These are phyloP conservation scores for Schrankia costaestrigalis DNA, from an alignment of 2,888 invertebrate genomes.

Conservation along the genomic window DNA sequence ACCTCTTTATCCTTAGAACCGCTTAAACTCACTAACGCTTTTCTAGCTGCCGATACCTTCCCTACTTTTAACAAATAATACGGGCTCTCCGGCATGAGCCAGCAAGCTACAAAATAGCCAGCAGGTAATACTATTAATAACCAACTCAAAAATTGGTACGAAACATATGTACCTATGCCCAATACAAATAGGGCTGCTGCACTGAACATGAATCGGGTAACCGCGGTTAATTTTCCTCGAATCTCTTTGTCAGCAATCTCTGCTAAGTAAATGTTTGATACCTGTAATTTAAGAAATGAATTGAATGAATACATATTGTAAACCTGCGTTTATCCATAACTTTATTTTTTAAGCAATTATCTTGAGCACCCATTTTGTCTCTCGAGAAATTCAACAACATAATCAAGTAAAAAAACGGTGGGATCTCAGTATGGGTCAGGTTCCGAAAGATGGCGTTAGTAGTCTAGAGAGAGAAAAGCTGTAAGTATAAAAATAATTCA, in stretches of 20 bases:
- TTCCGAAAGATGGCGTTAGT: neutral
- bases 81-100: slow-evolving; percentile 80
- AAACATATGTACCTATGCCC: slow-evolving; percentile 52
- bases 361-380: neutral
- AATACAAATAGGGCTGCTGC: slow-evolving; percentile 56
- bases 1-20: slow-evolving; percentile 17
- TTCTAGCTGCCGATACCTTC: slow-evolving; percentile 57
- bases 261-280: slow-evolving; percentile 54
- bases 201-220: slow-evolving; percentile 52
- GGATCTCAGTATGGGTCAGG: no score
- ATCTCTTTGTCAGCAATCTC: slow-evolving; percentile 67
- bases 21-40: slow-evolving; percentile 37
- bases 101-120: slow-evolving; percentile 63
- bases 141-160: slow-evolving; percentile 12
- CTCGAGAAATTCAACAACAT: neutral
- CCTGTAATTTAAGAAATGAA: slow-evolving; percentile 34
- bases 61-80: slow-evolving; percentile 77
- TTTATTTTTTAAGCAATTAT: neutral
- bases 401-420: neutral
- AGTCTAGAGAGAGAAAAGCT: no score
- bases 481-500: no score
- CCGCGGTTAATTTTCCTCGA: slow-evolving; percentile 50
- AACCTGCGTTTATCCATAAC: no score
- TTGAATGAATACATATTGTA: no score
- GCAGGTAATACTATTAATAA: slow-evolving; percentile 47